Conservation (phyloP, 2,113 vertebrate genomes). For the Percopsis transmontana region DNA sequence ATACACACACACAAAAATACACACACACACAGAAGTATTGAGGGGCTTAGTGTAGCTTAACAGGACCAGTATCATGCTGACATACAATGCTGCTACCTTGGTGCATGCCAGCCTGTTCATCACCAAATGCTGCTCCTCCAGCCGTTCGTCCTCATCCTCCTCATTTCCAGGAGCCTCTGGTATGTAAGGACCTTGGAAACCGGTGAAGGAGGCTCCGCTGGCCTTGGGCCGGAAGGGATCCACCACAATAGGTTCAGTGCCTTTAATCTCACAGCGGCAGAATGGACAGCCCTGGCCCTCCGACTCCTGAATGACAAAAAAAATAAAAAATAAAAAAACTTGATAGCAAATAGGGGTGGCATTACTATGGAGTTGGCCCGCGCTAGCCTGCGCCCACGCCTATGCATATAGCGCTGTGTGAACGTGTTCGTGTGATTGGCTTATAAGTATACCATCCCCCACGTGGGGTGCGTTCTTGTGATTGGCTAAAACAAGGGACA, state of each 20-base stretch:
- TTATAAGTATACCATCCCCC: no score
- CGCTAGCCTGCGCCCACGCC: no score
- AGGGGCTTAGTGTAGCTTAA: neutral
- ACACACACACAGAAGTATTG: neutral
- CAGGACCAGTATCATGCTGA: no score
- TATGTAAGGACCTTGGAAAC: constrained; percentile 82
- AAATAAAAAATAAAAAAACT: neutral
- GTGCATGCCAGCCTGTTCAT: constrained; percentile 91
- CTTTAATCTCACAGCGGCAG: constrained; percentile 98
- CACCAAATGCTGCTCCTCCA: constrained; percentile 92
- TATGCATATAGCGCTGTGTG: no score
- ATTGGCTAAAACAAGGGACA: no score
- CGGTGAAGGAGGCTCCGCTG: constrained; percentile 75
- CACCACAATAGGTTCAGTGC: constrained; percentile 96
- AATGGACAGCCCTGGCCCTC: constrained; percentile 98
- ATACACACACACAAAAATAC: neutral
- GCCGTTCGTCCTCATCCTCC: constrained; percentile 91
- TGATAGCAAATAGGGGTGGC: neutral
- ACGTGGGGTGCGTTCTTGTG: no score
- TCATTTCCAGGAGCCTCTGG: constrained; percentile 87
- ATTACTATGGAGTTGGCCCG: no score
- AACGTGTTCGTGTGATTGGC: no score
- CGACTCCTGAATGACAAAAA: constrained; percentile 82
- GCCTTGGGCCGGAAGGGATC: constrained; percentile 94
- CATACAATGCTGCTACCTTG: constrained; percentile 78